These are phyloP conservation scores for Sarcophaga variegata DNA, from an alignment of 2,888 invertebrate genomes.

Conservation along the genomic window DNA sequence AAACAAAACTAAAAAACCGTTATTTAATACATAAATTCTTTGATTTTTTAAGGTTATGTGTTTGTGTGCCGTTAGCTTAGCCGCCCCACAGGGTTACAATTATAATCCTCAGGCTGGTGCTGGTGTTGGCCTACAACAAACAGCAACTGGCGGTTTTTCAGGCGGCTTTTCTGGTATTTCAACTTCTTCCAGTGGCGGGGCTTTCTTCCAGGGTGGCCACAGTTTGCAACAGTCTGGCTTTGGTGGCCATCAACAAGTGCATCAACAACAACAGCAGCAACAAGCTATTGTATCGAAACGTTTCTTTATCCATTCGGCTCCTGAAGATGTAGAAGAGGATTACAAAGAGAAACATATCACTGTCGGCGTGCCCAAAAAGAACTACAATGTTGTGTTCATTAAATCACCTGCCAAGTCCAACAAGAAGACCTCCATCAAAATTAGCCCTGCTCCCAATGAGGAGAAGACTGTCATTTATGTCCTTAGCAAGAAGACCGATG, in stretches of 20 bases:
- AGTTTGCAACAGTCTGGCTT: conserved; percentile 67
- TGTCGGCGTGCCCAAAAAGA: conserved; percentile 80
- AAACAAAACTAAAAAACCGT: conserved; percentile 7
- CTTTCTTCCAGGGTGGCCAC: conserved; percentile 40
- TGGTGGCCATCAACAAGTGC: conserved; percentile 69
- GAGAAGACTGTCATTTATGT: conserved; percentile 82
- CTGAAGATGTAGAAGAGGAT: conserved; percentile 79
- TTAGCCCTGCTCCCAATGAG: conserved; percentile 79
- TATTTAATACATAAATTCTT: not conserved
- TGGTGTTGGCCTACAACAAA: conserved; percentile 32
- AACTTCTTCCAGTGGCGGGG: conserved; percentile 17
- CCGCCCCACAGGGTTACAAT: conserved; percentile 80
- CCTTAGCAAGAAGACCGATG: conserved; percentile 80
- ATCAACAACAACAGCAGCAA: conserved; percentile 72
- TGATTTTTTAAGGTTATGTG: conserved; percentile 76
- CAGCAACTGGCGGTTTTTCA: conserved; percentile 26
- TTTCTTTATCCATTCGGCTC: conserved; percentile 81
- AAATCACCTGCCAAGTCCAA: conserved; percentile 79
- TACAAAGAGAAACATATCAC: conserved; percentile 78
- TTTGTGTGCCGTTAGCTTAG: conserved; percentile 77
- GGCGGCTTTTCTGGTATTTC: conserved; percentile 5
- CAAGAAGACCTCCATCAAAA: conserved; percentile 78
- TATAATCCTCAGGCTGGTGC: conserved; percentile 73
- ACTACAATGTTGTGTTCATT: conserved; percentile 81
- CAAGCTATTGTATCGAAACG: conserved; percentile 79